phyloP scores from a whole-genome alignment of 2,797 vertebrate species.

The Phaenicophaeus curvirostris region DNA sequence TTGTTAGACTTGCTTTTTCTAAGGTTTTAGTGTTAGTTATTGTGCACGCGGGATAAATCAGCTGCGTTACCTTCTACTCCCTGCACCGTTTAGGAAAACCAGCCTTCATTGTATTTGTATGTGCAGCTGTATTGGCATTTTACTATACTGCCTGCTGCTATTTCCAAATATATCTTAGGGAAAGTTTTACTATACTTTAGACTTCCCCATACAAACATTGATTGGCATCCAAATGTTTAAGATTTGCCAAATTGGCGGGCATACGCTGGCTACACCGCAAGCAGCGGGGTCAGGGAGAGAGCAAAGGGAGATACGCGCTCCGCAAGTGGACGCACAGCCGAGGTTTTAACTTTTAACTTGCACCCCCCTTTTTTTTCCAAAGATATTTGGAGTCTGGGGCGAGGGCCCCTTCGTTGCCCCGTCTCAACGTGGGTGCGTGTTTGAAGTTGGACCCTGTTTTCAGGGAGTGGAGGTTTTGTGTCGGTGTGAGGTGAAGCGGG shows the following conservation, averaged over 20 bases:
- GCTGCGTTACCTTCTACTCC: neutral
- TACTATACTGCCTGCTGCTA: slow-evolving; percentile 54
- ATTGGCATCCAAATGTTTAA: slow-evolving; percentile 78
- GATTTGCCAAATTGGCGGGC: slow-evolving; percentile 79
- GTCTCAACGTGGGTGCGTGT: neutral
- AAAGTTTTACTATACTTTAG: slow-evolving; percentile 68
- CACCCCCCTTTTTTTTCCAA: neutral
- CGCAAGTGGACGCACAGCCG: slow-evolving; percentile 44
- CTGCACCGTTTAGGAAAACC: neutral
- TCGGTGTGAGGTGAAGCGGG: neutral
- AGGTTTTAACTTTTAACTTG: slow-evolving; percentile 18
- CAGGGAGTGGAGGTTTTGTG: neutral
- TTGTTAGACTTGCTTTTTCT: neutral
- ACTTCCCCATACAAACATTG: slow-evolving; percentile 74
- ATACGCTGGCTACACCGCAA: slow-evolving; percentile 72
- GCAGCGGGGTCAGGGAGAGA: slow-evolving; percentile 74
- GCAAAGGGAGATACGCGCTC: slow-evolving; percentile 69
- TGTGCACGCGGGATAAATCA: neutral
- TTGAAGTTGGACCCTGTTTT: neutral
- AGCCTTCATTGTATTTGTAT: slow-evolving; percentile 23
- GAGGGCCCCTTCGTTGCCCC: neutral
- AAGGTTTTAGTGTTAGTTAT: neutral
- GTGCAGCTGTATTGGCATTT: slow-evolving; percentile 2
- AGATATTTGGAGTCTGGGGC: neutral
- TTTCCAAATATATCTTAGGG: slow-evolving; percentile 65